A percentile compares a stretch with the other conserved stretches of the same genome.
Conservation (phyloP, 2,113 vertebrate species). For the Vanacampus margaritifer region DNA sequence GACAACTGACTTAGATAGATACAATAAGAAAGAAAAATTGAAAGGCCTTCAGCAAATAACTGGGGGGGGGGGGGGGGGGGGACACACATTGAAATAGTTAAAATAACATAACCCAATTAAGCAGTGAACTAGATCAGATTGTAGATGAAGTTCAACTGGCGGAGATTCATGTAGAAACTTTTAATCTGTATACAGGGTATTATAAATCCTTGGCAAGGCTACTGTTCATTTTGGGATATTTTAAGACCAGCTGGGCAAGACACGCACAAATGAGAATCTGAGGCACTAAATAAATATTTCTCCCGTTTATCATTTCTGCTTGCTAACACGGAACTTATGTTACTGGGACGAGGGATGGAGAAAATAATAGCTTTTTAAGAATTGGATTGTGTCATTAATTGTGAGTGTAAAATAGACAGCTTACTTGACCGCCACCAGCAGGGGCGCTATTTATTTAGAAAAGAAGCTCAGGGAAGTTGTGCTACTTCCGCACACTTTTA, state of each 20-base stretch:
- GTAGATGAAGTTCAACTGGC: constrained; percentile 6
- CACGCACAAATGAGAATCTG: neutral
- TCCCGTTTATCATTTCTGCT: neutral
- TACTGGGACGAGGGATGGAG: neutral
- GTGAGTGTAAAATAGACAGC: neutral
- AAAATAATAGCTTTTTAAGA: neutral
- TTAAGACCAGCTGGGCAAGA: constrained; percentile 11
- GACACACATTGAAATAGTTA: constrained; percentile 1
- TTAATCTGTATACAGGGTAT: constrained; percentile 10
- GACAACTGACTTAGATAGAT: constrained; percentile 20
- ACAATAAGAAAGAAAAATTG: neutral
- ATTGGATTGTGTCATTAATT: neutral
- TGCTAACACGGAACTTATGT: neutral
- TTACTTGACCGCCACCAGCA: neutral
- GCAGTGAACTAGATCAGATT: constrained; percentile 2
- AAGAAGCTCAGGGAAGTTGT: neutral
- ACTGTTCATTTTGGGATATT: constrained; percentile 10
- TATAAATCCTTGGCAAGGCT: constrained; percentile 18
- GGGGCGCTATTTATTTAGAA: neutral
- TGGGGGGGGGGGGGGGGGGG: neutral
- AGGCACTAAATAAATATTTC: neutral
- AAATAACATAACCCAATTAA: constrained; percentile 3
- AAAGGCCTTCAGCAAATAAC: constrained; percentile 6
- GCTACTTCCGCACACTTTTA: neutral
- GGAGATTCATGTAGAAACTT: constrained; percentile 14